A percentile compares a stretch with the other conserved stretches of the same genome.
Evolutionary conservation across 2,888 invertebrate species (phyloP).

Genomic region (Synanthedon tipuliformis): DNA sequence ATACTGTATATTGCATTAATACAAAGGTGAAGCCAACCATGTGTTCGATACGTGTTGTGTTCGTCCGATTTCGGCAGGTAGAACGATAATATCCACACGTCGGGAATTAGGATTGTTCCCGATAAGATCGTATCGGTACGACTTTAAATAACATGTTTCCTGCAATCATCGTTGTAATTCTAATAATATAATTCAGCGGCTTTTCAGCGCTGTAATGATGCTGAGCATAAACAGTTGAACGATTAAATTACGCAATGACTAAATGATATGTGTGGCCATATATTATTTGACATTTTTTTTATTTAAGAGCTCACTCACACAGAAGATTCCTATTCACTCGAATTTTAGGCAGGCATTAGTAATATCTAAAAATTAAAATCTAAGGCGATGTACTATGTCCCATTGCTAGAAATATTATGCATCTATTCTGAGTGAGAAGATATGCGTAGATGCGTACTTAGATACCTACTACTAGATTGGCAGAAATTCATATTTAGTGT

Average conservation of each 20-base stretch:
- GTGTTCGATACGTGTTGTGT: slow-evolving; percentile 43
- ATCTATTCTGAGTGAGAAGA: too few species aligned
- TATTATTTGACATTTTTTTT: too few species aligned
- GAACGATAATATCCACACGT: slow-evolving; percentile 67
- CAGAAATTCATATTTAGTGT: too few species aligned
- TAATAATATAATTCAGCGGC: slow-evolving; percentile 64
- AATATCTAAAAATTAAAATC: too few species aligned
- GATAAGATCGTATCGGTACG: slow-evolving; percentile 62
- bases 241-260: slow-evolving; percentile 22
- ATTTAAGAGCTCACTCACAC: too few species aligned
- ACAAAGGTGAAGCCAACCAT: slow-evolving; percentile 23
- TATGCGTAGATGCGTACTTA: too few species aligned
- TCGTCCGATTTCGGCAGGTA: slow-evolving; percentile 57
- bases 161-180: slow-evolving; percentile 65
- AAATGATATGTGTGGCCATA: not conserved
- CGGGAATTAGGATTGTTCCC: slow-evolving; percentile 53
- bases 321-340: too few species aligned
- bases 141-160: slow-evolving; percentile 69
- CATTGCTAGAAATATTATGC: too few species aligned
- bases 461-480: too few species aligned
- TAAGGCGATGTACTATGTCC: too few species aligned
- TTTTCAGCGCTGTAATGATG: slow-evolving; percentile 46
- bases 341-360: too few species aligned
- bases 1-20: not conserved
- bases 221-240: slow-evolving; percentile 24